A percentile compares a stretch with the other conserved stretches of the same genome.
phyloP scores from a whole-genome alignment of 2,797 vertebrate genomes.

The Netta rufina region DNA sequence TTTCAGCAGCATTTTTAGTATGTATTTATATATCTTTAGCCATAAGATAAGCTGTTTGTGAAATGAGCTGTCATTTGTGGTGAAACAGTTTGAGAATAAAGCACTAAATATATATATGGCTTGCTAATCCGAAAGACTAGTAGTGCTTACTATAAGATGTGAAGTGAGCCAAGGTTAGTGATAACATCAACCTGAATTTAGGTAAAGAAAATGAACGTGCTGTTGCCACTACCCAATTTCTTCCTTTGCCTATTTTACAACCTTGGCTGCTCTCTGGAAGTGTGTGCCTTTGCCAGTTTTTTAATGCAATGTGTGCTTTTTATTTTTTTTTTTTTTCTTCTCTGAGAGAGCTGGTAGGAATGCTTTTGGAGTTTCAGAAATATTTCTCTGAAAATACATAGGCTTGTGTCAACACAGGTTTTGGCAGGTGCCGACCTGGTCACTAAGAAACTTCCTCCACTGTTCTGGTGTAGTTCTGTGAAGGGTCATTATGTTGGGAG shows the following conservation, averaged over 20 bases:
- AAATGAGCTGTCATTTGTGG: slow-evolving; percentile 72
- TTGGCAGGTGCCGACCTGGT: background rate
- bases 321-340: background rate
- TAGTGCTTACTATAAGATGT: slow-evolving; percentile 22
- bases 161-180: background rate
- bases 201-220: slow-evolving; percentile 4
- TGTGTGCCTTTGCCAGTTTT: slow-evolving; percentile 12
- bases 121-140: slow-evolving; percentile 53
- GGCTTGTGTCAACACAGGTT: background rate
- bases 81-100: slow-evolving; percentile 68
- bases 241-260: slow-evolving; percentile 8
- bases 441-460: background rate
- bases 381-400: background rate
- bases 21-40: slow-evolving; percentile 74
- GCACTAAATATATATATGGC: slow-evolving; percentile 59
- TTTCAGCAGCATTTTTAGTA: slow-evolving; percentile 69
- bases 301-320: background rate
- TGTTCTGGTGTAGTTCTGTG: background rate
- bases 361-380: background rate
- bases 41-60: slow-evolving; percentile 71
- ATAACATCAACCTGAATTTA: slow-evolving; percentile 32
- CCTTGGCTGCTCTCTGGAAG: background rate
- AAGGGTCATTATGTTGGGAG: background rate
- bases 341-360: background rate
- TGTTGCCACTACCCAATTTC: background rate